These are phyloP conservation scores for Hesperophylax magnus DNA, from an alignment of 1,140 invertebrate genomes.

Conservation along the genomic window DNA sequence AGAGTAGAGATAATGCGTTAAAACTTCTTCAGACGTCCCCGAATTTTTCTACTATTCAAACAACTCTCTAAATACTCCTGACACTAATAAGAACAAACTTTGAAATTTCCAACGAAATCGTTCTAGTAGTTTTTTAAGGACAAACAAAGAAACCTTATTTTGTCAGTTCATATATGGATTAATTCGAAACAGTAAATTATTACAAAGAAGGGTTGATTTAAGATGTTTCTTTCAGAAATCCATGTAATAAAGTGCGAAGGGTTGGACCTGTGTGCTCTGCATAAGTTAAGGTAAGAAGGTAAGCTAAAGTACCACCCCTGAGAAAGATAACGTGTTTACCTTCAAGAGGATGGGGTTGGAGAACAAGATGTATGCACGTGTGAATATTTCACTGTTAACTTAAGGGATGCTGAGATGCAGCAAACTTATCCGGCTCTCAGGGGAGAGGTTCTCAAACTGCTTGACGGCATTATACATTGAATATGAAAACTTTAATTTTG, in stretches of 20 bases:
- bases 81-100: too few relatives aligned
- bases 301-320: not conserved
- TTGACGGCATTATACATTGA: not conserved
- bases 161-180: too few relatives aligned
- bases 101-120: too few relatives aligned
- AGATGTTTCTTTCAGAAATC: not conserved
- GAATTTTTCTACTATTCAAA: too few relatives aligned
- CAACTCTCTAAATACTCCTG: too few relatives aligned
- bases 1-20: too few relatives aligned
- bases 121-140: too few relatives aligned
- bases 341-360: not conserved
- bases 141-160: too few relatives aligned
- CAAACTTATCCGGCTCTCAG: not conserved
- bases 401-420: slow-evolving; percentile 19
- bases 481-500: too few relatives aligned
- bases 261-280: too few relatives aligned
- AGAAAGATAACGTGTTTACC: slow-evolving; percentile 22
- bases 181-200: not conserved
- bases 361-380: slow-evolving; percentile 27
- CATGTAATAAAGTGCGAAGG: not conserved
- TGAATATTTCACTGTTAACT: slow-evolving; percentile 35
- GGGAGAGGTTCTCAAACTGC: slow-evolving; percentile 7
- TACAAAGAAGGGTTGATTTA: not conserved
- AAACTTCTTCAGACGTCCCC: too few relatives aligned
- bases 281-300: too few relatives aligned